A percentile compares a stretch with the other conserved stretches of the same genome.
These are phyloP conservation scores for Pogonophryne albipinna DNA, from an alignment of 2,797 vertebrate species.

Conservation along the genomic window DNA sequence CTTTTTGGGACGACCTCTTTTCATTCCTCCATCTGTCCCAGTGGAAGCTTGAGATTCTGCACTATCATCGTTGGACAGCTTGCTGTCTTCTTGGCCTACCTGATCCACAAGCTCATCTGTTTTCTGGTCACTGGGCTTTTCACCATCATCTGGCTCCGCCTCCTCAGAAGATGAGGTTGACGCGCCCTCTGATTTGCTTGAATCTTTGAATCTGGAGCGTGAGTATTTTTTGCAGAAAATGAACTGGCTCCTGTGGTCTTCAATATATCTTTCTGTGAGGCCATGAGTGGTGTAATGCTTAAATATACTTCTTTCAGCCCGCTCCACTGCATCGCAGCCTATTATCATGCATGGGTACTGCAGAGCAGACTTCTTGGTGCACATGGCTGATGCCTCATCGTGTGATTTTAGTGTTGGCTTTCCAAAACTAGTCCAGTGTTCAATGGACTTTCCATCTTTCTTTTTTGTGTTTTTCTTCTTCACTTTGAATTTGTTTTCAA, in stretches of 20 bases:
- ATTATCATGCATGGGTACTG: slow-evolving; percentile 99
- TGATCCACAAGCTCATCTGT: slow-evolving; percentile 63
- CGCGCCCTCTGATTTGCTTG: slow-evolving; percentile 75
- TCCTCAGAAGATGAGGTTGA: slow-evolving; percentile 77
- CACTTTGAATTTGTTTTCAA: slow-evolving; percentile 82
- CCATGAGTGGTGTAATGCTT: slow-evolving; percentile 98
- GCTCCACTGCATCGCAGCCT: slow-evolving; percentile 93
- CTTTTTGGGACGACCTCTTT: slow-evolving; percentile 85
- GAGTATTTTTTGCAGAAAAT: slow-evolving; percentile 92
- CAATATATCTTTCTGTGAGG: slow-evolving; percentile 93
- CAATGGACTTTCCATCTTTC: slow-evolving; percentile 82
- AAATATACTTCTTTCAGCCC: slow-evolving; percentile 93
- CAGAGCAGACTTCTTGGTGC: slow-evolving; percentile 90
- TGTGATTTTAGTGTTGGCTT: slow-evolving; percentile 93
- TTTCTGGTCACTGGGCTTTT: slow-evolving; percentile 65
- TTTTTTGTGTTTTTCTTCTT: slow-evolving; percentile 85
- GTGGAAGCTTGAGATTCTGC: slow-evolving; percentile 76
- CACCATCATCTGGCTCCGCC: slow-evolving; percentile 61
- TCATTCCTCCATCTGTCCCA: slow-evolving; percentile 68
- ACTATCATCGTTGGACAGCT: slow-evolving; percentile 74
- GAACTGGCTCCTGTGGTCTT: slow-evolving; percentile 93
- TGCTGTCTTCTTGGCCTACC: slow-evolving; percentile 71
- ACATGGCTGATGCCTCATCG: slow-evolving; percentile 93
- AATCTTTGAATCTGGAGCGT: slow-evolving; percentile 83
- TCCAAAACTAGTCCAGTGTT: slow-evolving; percentile 89